Evolutionary conservation across 1,140 invertebrate genomes (phyloP).

Genomic region (Macrosteles quadrilineatus): DNA sequence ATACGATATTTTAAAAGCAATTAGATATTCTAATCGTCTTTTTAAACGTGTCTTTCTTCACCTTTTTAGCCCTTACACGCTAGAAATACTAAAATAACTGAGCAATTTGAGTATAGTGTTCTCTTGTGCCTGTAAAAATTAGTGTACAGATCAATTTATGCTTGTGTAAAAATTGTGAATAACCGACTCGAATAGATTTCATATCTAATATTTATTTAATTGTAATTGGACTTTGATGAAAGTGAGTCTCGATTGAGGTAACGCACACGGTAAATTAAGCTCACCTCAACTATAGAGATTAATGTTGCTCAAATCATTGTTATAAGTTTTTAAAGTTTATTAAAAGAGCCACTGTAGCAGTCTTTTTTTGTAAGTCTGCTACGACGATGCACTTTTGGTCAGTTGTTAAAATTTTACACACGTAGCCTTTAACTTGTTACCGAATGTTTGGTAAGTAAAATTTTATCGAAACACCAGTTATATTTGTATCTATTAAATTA

Average conservation of each 20-base stretch:
- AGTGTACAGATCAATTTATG: conserved; percentile 22
- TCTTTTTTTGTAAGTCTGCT: not conserved
- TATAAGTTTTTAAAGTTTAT: conserved; percentile 23
- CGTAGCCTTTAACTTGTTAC: conserved; percentile 20
- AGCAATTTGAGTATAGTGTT: too few relatives aligned
- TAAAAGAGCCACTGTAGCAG: not conserved
- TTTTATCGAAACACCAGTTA: not conserved
- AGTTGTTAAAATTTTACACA: conserved; percentile 22
- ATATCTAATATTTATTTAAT: conserved; percentile 21
- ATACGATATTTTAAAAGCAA: too few relatives aligned
- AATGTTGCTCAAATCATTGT: conserved; percentile 24
- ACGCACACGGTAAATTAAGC: conserved; percentile 7
- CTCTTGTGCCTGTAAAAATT: not conserved
- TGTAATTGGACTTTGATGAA: too few relatives aligned
- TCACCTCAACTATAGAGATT: conserved; percentile 1
- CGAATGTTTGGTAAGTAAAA: conserved; percentile 21
- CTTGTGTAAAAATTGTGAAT: conserved; percentile 20
- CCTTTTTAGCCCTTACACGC: not conserved
- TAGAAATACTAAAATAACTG: not conserved
- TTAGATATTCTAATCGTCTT: too few relatives aligned
- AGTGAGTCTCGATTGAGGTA: not conserved
- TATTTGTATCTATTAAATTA: conserved; percentile 8
- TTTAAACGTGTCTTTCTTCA: conserved; percentile 15
- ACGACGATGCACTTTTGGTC: not conserved
- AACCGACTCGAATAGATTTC: conserved; percentile 1